A percentile compares a stretch with the other conserved stretches of the same genome.
phyloP scores from a whole-genome alignment of 2,797 vertebrate species.

The Schizothorax lantsangensis region DNA sequence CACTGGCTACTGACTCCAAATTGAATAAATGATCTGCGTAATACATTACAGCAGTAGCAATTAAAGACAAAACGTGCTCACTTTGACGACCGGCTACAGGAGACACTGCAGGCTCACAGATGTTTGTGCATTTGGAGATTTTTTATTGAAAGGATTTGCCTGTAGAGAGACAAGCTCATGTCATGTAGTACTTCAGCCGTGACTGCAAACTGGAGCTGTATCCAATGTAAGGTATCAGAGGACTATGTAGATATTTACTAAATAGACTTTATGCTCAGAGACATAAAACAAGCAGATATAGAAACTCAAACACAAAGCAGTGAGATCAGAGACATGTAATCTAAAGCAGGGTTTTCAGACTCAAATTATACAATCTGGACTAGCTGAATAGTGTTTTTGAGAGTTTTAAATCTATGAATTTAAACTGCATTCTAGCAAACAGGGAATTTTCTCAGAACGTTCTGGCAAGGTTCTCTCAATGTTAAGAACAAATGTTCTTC shows the following conservation, averaged over 20 bases:
- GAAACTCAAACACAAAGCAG: conserved; percentile 1
- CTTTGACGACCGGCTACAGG: conserved; percentile 65
- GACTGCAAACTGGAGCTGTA: conserved; percentile 55
- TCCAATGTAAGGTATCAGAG: conserved; percentile 21
- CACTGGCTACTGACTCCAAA: conserved; percentile 66
- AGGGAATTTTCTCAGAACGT: neutral
- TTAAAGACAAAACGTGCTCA: conserved; percentile 67
- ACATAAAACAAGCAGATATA: neutral
- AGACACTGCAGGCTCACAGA: conserved; percentile 61
- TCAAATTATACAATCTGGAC: neutral
- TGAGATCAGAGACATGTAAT: neutral
- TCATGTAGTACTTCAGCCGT: conserved; percentile 45
- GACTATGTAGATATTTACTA: conserved; percentile 15
- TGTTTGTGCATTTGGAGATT: conserved; percentile 57
- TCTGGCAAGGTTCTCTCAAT: neutral
- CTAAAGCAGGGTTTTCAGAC: neutral
- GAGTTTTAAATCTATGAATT: neutral
- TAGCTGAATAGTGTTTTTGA: neutral
- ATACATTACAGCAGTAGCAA: conserved; percentile 73
- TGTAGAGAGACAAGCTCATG: conserved; percentile 57
- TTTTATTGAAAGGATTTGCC: conserved; percentile 65
- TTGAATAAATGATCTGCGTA: conserved; percentile 73
- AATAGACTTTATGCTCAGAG: neutral
- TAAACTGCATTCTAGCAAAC: neutral
- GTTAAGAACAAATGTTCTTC: too few species aligned